Evolutionary conservation across 2,888 invertebrate species (phyloP).

Genomic region (Drosophila lacicola): DNA sequence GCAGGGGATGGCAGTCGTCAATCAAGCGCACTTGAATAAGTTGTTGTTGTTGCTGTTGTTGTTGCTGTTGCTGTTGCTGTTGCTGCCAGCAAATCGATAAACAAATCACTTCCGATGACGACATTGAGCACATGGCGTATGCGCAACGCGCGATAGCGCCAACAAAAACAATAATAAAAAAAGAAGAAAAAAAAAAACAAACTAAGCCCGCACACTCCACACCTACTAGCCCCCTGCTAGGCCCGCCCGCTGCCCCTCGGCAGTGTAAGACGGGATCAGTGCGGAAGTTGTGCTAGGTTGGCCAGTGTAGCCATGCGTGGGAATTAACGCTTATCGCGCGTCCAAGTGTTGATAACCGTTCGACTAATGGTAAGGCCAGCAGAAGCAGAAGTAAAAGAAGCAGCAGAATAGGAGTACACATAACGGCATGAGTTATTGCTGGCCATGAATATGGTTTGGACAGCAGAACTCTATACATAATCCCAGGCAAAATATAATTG

Average conservation of each 20-base stretch:
- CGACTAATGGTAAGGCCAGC: background rate
- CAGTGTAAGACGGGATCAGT: background rate
- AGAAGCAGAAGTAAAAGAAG: background rate
- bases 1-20: constrained; percentile 36
- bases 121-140: constrained; percentile 65
- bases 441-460: constrained; percentile 5
- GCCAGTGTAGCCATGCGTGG: constrained; percentile 42
- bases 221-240: background rate
- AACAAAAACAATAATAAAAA: background rate
- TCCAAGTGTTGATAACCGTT: constrained; percentile 19
- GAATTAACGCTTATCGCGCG: constrained; percentile 43
- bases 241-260: background rate
- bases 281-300: constrained; percentile 44
- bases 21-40: constrained; percentile 45
- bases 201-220: background rate
- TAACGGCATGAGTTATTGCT: background rate
- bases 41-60: constrained; percentile 8
- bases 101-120: constrained; percentile 71
- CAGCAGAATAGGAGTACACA: background rate
- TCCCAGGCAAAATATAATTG: background rate
- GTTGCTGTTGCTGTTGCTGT: constrained; percentile 4
- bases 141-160: constrained; percentile 44
- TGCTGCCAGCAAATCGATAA: constrained; percentile 56
- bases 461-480: background rate
- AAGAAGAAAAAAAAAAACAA: background rate